Evolutionary conservation across 2,888 invertebrate genomes (phyloP), one percentile per base, ranked within the genome.

Genomic region (Alcis repandata): DNA sequence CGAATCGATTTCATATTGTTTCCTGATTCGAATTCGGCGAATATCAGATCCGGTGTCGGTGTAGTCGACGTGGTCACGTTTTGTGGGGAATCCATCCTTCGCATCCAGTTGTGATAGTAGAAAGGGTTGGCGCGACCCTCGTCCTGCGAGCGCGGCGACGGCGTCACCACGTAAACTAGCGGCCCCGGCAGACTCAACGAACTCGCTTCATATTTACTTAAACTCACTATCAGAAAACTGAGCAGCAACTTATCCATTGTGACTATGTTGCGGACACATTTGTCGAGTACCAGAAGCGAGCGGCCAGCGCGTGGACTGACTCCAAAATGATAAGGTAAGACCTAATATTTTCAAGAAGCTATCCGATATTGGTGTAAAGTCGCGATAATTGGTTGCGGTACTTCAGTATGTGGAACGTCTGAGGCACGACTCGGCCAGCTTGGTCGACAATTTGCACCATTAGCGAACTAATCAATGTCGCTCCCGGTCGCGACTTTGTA

Each of bases 301-400:
- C 82, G 85, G 60, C 79, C 81, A 61, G 71, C 73, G 75, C 84
- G 79, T 82, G 73, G 67, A 80, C 86, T 82, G 82, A 83, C 83
- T 82, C 77, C 75, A 81, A 83, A 90, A 90, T 91, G 89, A 80
- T 69, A 79, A 67, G 70, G 72, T 78, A 77, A 73, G 58, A 67
- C 70, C 74, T 70, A 79, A 79, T 80, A 82, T 82, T 83, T 84
- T 78, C 75, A 78, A 82, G 79, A 79, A 75, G 67, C 66, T 75
- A 76, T 79, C 69, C 60, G 59, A 56, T 65, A 65, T 62, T 68
- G 70, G 81, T 82, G 85, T 79, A 79, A 90, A 91, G 82, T 85
- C 86, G 85, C 81, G 92, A 85, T 92, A 93, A 93, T 92, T 93
- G 80, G 79, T 92, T 88, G 89, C 93, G 93, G 93, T 92, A 90